phyloP scores from a whole-genome alignment of 2,797 vertebrate genomes.

The Liasis olivaceus region DNA sequence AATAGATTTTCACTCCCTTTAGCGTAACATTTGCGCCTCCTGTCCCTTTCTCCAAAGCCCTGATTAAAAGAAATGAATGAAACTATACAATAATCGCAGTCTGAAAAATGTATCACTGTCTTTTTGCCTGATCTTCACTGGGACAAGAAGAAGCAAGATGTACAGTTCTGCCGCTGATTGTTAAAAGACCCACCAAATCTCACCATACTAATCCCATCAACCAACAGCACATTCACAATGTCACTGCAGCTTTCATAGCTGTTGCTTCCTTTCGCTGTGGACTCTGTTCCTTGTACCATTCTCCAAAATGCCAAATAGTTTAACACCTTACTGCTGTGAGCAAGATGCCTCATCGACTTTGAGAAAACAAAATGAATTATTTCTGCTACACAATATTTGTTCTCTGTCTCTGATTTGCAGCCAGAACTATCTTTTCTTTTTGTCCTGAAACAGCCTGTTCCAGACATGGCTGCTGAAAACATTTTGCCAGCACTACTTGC shows the following conservation, averaged over 20 bases:
- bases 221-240: background rate
- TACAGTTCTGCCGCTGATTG: background rate
- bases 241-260: background rate
- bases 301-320: background rate
- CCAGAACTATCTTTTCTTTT: background rate
- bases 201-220: background rate
- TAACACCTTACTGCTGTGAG: background rate
- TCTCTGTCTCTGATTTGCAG: background rate
- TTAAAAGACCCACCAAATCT: background rate
- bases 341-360: background rate
- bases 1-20: background rate
- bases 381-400: conserved; percentile 25
- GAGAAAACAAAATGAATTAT: conserved; percentile 1
- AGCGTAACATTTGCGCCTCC: background rate
- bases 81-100: conserved; percentile 10
- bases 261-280: background rate
- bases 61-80: background rate
- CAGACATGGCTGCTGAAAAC: conserved; percentile 12
- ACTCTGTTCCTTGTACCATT: background rate
- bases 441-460: background rate
- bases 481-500: conserved; percentile 28
- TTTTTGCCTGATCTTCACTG: background rate
- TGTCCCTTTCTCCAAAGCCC: background rate
- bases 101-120: conserved; percentile 6
- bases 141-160: background rate